These are phyloP conservation scores for Piaya cayana DNA, from an alignment of 2,113 vertebrate genomes.

Conservation along the genomic window DNA sequence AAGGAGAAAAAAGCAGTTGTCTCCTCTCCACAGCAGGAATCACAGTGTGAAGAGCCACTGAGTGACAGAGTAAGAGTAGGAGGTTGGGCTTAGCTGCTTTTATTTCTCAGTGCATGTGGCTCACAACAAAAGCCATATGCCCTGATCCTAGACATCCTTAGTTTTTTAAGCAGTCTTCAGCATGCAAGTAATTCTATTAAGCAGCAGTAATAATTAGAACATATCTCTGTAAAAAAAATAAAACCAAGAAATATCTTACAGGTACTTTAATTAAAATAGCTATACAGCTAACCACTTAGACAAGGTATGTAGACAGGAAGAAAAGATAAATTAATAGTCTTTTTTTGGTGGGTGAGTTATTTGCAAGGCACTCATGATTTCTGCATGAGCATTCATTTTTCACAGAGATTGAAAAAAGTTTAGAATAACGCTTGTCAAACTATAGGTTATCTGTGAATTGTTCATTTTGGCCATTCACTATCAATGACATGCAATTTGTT, in stretches of 20 bases:
- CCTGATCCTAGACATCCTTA: constrained; percentile 31
- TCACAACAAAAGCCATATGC: constrained; percentile 50
- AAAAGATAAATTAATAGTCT: neutral
- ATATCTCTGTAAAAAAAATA: neutral
- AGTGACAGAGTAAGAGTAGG: constrained; percentile 34
- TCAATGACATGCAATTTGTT: constrained; percentile 25
- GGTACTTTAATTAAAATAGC: neutral
- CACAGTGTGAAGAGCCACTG: constrained; percentile 22
- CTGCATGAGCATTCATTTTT: neutral
- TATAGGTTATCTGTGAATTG: neutral
- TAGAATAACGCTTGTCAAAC: constrained; percentile 19
- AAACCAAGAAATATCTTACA: neutral
- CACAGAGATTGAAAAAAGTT: neutral
- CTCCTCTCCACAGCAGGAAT: constrained; percentile 21
- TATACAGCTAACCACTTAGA: neutral
- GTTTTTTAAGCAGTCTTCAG: constrained; percentile 21
- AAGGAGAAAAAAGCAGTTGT: neutral
- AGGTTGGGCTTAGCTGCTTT: constrained; percentile 27
- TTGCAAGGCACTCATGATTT: constrained; percentile 9
- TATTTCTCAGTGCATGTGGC: constrained; percentile 8
- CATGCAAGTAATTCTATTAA: constrained; percentile 2
- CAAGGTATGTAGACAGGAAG: neutral
- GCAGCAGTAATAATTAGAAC: constrained; percentile 28
- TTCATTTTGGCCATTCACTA: constrained; percentile 13
- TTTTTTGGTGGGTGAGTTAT: neutral